A percentile compares a stretch with the other conserved stretches of the same genome.
These are phyloP conservation scores for Platycercus adscitus DNA, from an alignment of 2,113 vertebrate genomes.

Conservation along the genomic window DNA sequence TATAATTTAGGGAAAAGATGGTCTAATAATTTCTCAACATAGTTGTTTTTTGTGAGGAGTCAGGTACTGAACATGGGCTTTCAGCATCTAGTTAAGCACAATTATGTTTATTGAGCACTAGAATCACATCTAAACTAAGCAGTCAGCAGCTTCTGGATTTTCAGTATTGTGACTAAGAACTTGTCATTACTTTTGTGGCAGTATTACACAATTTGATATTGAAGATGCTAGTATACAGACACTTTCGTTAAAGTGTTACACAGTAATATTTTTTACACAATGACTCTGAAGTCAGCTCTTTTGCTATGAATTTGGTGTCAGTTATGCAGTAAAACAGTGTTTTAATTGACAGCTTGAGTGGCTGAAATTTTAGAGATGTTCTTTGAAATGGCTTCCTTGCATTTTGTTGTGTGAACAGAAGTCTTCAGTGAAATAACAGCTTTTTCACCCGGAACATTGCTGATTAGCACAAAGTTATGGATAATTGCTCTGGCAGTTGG, in stretches of 20 bases:
- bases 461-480: background rate
- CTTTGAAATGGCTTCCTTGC: background rate
- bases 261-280: background rate
- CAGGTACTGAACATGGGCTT: background rate
- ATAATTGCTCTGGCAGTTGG: background rate
- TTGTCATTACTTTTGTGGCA: background rate
- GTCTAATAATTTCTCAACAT: background rate
- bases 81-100: background rate
- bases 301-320: background rate
- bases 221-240: background rate
- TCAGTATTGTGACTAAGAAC: background rate
- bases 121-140: background rate
- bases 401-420: slow-evolving; percentile 1
- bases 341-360: slow-evolving; percentile 8
- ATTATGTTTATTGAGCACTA: fast-evolving
- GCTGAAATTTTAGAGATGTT: background rate
- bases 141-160: background rate
- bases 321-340: background rate
- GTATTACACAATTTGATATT: background rate
- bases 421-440: background rate
- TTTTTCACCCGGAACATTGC: background rate
- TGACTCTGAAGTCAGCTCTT: background rate
- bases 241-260: background rate
- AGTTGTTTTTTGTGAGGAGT: background rate
- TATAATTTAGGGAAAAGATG: background rate